Percentiles rank a stretch among this genome's conserved stretches.
Conservation (phyloP, 2,888 invertebrate genomes). For the Meteorus cinctellus region DNA sequence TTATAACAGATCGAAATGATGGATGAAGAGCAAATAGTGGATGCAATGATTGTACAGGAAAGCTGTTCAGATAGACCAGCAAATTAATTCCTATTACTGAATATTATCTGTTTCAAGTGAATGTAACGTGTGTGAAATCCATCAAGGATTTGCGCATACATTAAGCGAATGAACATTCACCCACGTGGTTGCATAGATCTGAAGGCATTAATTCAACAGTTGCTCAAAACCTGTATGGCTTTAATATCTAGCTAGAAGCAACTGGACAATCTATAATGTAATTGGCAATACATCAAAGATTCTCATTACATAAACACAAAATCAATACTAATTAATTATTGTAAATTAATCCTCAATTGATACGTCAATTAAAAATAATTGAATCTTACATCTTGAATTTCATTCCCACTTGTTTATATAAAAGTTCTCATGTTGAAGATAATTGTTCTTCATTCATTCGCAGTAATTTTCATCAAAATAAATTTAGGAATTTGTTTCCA, state of each 20-base stretch:
- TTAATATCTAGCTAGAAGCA: not conserved
- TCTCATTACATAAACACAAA: constrained; percentile 25
- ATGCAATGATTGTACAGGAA: not conserved
- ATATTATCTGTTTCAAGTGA: not conserved
- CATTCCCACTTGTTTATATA: too few species aligned
- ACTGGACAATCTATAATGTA: constrained; percentile 41
- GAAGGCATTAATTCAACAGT: not conserved
- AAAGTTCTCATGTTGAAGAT: not conserved
- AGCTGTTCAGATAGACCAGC: not conserved
- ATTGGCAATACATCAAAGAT: constrained; percentile 47
- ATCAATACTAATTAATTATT: too few species aligned
- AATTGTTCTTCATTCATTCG: too few species aligned
- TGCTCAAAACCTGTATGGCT: not conserved
- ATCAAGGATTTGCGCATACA: not conserved
- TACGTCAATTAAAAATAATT: too few species aligned
- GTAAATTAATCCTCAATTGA: too few species aligned
- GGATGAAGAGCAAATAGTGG: not conserved
- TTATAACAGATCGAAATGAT: too few species aligned
- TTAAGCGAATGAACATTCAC: not conserved
- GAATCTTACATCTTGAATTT: too few species aligned
- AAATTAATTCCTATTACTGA: not conserved
- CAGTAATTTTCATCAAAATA: too few species aligned
- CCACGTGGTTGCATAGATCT: not conserved
- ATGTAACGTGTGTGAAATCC: not conserved
- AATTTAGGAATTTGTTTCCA: too few species aligned